phyloP scores from a whole-genome alignment of 2,113 vertebrate genomes.

The Terrapene triunguis region DNA sequence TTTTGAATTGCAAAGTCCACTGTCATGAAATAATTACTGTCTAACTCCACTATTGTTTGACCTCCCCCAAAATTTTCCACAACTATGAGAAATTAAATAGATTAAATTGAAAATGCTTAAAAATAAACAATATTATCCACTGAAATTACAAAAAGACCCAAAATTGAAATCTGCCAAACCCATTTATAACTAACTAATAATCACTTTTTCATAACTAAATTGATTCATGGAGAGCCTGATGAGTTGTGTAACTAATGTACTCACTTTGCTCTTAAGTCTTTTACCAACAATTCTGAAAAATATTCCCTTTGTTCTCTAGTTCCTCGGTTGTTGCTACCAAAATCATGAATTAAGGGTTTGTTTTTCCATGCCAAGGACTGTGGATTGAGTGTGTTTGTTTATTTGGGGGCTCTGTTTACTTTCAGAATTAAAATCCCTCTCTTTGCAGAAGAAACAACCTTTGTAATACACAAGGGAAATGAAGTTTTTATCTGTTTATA shows the following conservation, averaged over 20 bases:
- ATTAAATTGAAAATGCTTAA: background rate
- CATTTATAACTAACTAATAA: background rate
- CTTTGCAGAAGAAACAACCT: background rate
- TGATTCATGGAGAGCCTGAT: background rate
- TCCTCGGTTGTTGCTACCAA: background rate
- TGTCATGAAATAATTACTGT: background rate
- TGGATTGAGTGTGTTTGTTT: background rate
- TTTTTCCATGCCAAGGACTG: background rate
- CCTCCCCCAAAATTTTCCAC: background rate
- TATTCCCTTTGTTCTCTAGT: rapidly evolving
- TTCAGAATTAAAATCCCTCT: conserved; percentile 1
- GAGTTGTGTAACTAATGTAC: background rate
- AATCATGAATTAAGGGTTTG: background rate
- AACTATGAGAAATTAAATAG: background rate
- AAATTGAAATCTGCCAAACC: background rate
- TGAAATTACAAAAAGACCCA: background rate
- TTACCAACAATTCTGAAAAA: background rate
- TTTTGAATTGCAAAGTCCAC: background rate
- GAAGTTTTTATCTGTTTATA: background rate
- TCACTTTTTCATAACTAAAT: background rate
- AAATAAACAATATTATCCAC: background rate
- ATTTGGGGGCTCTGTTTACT: background rate
- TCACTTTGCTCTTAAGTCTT: background rate
- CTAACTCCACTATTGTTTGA: background rate
- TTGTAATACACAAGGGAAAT: conserved; percentile 6